These are phyloP conservation scores for Bettongia penicillata DNA, from an alignment of 2,113 vertebrate species.

Conservation along the genomic window DNA sequence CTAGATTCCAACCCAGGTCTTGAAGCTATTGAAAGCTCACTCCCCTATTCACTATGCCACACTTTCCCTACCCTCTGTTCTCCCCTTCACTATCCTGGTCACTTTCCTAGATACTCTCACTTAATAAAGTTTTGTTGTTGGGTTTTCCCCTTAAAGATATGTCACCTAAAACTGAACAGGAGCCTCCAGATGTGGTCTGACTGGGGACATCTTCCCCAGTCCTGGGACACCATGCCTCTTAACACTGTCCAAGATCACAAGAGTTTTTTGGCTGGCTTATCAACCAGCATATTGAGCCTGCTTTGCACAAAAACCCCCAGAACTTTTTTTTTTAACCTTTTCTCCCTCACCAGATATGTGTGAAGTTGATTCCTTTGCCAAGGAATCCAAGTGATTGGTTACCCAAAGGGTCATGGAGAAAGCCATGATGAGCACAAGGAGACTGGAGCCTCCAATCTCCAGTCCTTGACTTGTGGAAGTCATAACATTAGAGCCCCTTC, in stretches of 20 bases:
- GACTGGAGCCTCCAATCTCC: background rate
- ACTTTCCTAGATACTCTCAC: background rate
- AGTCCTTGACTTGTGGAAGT: background rate
- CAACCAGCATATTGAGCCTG: background rate
- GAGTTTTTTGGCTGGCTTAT: background rate
- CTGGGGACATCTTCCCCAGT: background rate
- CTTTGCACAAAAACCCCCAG: background rate
- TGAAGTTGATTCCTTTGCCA: background rate
- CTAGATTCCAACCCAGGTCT: background rate
- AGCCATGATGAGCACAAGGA: background rate
- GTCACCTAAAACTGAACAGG: background rate
- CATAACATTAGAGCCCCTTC: background rate
- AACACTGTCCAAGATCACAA: background rate
- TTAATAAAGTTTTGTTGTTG: background rate
- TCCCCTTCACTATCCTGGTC: background rate
- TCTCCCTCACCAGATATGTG: background rate
- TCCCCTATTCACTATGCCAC: background rate
- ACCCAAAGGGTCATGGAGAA: background rate
- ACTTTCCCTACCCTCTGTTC: background rate
- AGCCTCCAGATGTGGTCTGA: background rate
- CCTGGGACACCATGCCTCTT: background rate
- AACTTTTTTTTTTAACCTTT: background rate
- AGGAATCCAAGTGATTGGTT: background rate
- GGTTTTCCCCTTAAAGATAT: background rate
- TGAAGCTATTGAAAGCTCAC: background rate